These are phyloP conservation scores for Dendropsophus ebraccatus DNA, from an alignment of 2,113 vertebrate genomes.

Conservation along the genomic window DNA sequence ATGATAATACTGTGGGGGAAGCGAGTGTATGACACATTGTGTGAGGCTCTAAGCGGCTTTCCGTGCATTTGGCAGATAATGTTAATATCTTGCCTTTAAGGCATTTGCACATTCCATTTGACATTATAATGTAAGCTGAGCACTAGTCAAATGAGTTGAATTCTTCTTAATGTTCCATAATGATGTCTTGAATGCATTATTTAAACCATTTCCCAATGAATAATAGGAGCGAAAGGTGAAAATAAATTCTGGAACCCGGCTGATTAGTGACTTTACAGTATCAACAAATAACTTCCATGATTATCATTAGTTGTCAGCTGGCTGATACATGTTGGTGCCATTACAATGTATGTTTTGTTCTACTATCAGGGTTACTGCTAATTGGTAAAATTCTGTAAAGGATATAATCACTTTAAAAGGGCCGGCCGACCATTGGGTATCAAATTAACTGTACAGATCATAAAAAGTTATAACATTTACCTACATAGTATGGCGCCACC, in stretches of 20 bases:
- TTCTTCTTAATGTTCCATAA: slow-evolving; percentile 17
- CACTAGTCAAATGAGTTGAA: neutral
- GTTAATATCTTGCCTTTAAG: slow-evolving; percentile 46
- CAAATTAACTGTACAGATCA: too few species aligned
- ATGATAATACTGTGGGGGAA: slow-evolving; percentile 11
- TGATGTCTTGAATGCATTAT: slow-evolving; percentile 13
- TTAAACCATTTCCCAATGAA: neutral
- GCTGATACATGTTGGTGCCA: neutral
- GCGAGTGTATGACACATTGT: slow-evolving; percentile 17
- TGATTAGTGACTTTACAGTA: neutral
- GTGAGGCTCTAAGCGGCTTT: slow-evolving; percentile 20
- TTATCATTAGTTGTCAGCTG: neutral
- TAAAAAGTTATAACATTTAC: too few species aligned
- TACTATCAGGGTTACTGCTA: neutral
- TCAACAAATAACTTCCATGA: neutral
- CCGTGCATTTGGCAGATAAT: slow-evolving; percentile 31
- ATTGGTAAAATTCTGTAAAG: neutral
- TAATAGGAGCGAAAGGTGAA: neutral
- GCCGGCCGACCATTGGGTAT: too few species aligned
- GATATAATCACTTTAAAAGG: too few species aligned
- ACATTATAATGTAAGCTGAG: slow-evolving; percentile 43
- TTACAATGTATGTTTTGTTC: neutral
- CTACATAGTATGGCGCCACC: too few species aligned
- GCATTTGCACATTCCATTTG: slow-evolving; percentile 24
- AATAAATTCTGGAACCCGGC: neutral